phyloP scores from a whole-genome alignment of 1,140 invertebrate species.

The Aphaenogaster floridana region DNA sequence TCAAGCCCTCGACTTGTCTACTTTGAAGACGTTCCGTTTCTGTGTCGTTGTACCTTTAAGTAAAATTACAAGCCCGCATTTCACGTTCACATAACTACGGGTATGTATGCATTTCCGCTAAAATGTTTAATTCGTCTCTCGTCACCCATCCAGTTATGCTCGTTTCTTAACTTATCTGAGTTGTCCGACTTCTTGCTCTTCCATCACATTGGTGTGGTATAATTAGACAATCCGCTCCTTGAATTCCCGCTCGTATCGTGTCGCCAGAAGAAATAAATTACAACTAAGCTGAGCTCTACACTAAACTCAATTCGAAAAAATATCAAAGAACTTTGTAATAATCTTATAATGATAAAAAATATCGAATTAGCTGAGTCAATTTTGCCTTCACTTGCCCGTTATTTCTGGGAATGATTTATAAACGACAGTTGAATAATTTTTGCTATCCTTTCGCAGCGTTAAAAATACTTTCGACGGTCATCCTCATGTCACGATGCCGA shows the following conservation, averaged over 20 bases:
- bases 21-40: slow-evolving; percentile 58
- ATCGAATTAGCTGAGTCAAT: slow-evolving; percentile 1
- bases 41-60: slow-evolving; percentile 62
- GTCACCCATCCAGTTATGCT: slow-evolving; percentile 2
- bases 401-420: not conserved
- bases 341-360: not conserved
- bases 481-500: not conserved
- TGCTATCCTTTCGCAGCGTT: not conserved
- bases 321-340: not conserved
- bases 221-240: slow-evolving; percentile 27
- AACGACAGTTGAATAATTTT: not conserved
- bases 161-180: slow-evolving; percentile 7
- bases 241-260: slow-evolving; percentile 9
- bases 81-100: slow-evolving; percentile 48
- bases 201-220: slow-evolving; percentile 1
- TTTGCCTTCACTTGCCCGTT: not conserved
- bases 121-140: slow-evolving; percentile 22
- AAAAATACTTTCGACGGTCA: not conserved
- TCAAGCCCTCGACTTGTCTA: slow-evolving; percentile 45
- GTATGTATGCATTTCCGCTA: not conserved
- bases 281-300: not conserved
- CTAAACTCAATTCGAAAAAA: not conserved
- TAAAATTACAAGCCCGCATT: slow-evolving; percentile 64
- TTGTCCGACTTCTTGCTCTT: slow-evolving; percentile 11
- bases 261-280: slow-evolving; percentile 27